These are phyloP conservation scores for Cybosia mesomella DNA, from an alignment of 2,888 invertebrate species.

Conservation along the genomic window DNA sequence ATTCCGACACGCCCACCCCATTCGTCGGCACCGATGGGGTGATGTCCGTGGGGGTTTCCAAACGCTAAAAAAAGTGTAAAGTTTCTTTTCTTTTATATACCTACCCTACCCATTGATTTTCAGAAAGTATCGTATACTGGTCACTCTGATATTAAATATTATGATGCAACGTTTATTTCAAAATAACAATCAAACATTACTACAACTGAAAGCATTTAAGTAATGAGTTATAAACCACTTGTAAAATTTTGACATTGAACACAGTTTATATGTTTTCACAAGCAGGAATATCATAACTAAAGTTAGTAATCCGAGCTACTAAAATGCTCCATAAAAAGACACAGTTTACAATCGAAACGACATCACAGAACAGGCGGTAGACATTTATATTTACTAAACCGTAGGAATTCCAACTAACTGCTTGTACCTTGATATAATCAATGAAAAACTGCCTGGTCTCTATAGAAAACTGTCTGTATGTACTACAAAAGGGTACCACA, in stretches of 20 bases:
- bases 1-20: too few relatives aligned
- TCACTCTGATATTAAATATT: too few relatives aligned
- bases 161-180: too few relatives aligned
- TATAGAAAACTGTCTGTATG: constrained; percentile 66
- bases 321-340: constrained; percentile 34
- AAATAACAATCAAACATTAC: too few relatives aligned
- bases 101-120: too few relatives aligned
- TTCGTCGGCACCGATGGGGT: too few relatives aligned
- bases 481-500: constrained; percentile 66
- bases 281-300: constrained; percentile 17
- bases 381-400: constrained; percentile 43
- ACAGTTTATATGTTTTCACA: constrained; percentile 4
- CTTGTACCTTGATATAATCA: constrained; percentile 68
- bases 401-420: constrained; percentile 56
- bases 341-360: constrained; percentile 31
- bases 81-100: too few relatives aligned
- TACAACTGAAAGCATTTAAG: background rate
- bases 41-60: too few relatives aligned
- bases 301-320: constrained; percentile 12
- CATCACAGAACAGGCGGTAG: constrained; percentile 28
- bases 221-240: background rate
- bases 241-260: background rate
- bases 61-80: too few relatives aligned
- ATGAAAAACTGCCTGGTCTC: constrained; percentile 73
- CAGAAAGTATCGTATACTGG: too few relatives aligned